Evolutionary conservation across 2,797 vertebrate genomes (phyloP).

Genomic region (Telmatherina bonti): DNA sequence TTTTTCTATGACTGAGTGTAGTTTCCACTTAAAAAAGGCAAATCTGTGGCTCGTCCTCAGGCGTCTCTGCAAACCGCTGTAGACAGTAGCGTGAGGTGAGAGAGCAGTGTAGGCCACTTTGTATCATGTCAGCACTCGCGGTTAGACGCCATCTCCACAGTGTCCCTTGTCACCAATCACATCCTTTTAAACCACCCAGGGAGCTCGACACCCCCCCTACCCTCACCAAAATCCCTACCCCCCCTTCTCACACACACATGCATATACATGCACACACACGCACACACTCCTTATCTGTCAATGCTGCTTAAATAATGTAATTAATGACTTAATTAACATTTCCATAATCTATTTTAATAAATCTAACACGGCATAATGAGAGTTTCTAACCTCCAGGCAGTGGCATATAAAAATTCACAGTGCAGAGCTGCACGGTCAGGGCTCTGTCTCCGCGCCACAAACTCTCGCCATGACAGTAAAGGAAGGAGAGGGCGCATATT

Average conservation of each 20-base stretch:
- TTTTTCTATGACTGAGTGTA: constrained; percentile 17
- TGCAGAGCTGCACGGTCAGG: constrained; percentile 71
- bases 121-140: constrained; percentile 79
- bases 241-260: constrained; percentile 33
- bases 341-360: constrained; percentile 91
- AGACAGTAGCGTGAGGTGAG: constrained; percentile 79
- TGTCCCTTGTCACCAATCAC: constrained; percentile 83
- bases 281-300: constrained; percentile 83
- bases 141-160: constrained; percentile 74
- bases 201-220: constrained; percentile 63
- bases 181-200: constrained; percentile 81
- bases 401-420: constrained; percentile 81
- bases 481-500: constrained; percentile 64
- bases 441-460: constrained; percentile 52
- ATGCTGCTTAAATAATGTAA: constrained; percentile 90
- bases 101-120: constrained; percentile 77
- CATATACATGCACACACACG: no score
- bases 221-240: background rate
- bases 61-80: constrained; percentile 66
- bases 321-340: constrained; percentile 93
- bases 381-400: constrained; percentile 84
- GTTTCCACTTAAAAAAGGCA: constrained; percentile 34
- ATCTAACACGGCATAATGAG: constrained; percentile 88
- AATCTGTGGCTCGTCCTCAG: constrained; percentile 58
- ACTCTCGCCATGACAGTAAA: constrained; percentile 70